Conservation (phyloP, 2,113 vertebrate genomes). For the Phalacrocorax pelagicus region DNA sequence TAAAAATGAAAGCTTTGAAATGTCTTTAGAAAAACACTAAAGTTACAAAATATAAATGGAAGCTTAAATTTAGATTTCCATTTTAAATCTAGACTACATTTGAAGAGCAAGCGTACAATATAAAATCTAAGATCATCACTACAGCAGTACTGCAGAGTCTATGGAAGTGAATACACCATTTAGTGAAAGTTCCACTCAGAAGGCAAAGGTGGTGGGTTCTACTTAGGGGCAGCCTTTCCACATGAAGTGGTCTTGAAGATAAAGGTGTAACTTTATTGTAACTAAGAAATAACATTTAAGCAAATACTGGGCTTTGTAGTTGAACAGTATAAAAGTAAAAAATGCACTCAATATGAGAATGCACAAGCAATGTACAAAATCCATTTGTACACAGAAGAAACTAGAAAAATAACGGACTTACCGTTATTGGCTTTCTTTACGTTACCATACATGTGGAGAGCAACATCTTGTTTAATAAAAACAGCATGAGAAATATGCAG, state of each 20-base stretch:
- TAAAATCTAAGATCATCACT: neutral
- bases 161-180: neutral
- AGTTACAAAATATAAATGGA: neutral
- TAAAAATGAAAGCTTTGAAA: neutral
- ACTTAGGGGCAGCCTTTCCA: neutral
- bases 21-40: conserved; percentile 22
- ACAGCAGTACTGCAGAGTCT: neutral
- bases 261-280: neutral
- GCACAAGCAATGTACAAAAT: neutral
- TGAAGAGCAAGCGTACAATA: neutral
- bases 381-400: neutral
- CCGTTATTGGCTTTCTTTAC: neutral
- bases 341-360: neutral
- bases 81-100: neutral
- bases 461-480: too few relatives aligned
- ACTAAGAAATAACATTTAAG: neutral
- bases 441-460: neutral
- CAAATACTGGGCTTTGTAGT: neutral
- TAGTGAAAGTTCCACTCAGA: neutral
- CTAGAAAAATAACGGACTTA: neutral
- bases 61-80: neutral
- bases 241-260: neutral
- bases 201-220: neutral
- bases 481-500: too few relatives aligned
- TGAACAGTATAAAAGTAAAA: neutral